Evolutionary conservation across 2,113 vertebrate genomes (phyloP).

Genomic region (Marmota flaviventris): DNA sequence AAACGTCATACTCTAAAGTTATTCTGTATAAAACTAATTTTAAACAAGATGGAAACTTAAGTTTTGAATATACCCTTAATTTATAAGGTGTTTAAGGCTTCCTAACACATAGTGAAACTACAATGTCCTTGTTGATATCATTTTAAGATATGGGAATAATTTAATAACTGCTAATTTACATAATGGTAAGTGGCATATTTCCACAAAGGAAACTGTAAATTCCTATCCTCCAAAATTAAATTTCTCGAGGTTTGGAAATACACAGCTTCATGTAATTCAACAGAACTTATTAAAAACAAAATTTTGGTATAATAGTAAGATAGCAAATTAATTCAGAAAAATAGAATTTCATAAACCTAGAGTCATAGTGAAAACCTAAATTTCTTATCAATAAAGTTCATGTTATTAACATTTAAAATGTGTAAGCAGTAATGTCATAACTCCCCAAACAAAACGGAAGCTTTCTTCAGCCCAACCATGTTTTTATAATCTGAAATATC

Average conservation of each 20-base stretch:
- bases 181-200: not conserved
- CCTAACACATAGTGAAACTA: constrained; percentile 41
- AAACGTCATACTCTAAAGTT: constrained; percentile 2
- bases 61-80: not conserved
- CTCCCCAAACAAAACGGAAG: constrained; percentile 52
- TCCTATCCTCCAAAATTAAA: constrained; percentile 44
- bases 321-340: constrained; percentile 32
- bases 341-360: not conserved
- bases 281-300: constrained; percentile 2
- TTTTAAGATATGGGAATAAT: not conserved
- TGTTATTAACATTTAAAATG: constrained; percentile 54
- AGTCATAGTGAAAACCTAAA: constrained; percentile 49
- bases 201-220: not conserved
- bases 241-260: constrained; percentile 19
- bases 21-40: constrained; percentile 44
- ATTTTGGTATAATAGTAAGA: not conserved
- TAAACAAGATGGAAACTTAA: constrained; percentile 52
- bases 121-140: not conserved
- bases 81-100: not conserved
- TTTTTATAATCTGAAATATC: constrained; percentile 59
- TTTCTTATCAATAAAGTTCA: constrained; percentile 49
- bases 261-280: constrained; percentile 22
- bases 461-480: constrained; percentile 48
- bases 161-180: not conserved
- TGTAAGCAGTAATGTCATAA: constrained; percentile 17